Evolutionary conservation across 2,113 vertebrate species (phyloP).

Genomic region (Leptodactylus fuscus): DNA sequence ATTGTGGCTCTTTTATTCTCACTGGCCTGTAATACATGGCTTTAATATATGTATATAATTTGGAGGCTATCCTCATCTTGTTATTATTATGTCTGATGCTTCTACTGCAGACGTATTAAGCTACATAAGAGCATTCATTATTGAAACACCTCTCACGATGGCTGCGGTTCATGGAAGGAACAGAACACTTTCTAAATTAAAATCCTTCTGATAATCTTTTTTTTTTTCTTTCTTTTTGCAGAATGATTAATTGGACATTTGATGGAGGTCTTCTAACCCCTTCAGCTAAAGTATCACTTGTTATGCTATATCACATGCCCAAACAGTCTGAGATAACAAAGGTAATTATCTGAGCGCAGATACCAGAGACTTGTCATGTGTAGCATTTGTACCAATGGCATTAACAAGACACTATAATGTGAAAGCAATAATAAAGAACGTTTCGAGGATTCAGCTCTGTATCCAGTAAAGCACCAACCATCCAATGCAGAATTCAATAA

Average conservation of each 20-base stretch:
- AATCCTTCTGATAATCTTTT: too few relatives aligned
- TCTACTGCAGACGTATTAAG: slow-evolving; percentile 25
- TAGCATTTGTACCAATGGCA: not conserved
- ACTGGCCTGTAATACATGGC: not conserved
- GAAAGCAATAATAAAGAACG: not conserved
- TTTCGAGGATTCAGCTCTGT: too few relatives aligned
- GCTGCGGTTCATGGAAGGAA: slow-evolving; percentile 11
- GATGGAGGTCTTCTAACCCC: too few relatives aligned
- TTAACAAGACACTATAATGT: not conserved
- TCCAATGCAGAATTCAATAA: too few relatives aligned
- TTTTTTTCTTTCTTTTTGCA: too few relatives aligned
- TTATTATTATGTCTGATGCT: slow-evolving; percentile 19
- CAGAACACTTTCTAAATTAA: slow-evolving; percentile 4
- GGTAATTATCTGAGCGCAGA: too few relatives aligned
- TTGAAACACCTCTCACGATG: slow-evolving; percentile 9
- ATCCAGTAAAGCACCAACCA: too few relatives aligned
- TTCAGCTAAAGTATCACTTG: not conserved
- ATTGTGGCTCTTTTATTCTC: not conserved
- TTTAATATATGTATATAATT: not conserved
- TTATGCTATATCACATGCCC: not conserved
- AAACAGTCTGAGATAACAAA: not conserved
- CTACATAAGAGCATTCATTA: slow-evolving; percentile 14
- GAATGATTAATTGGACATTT: too few relatives aligned
- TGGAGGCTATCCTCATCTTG: not conserved
- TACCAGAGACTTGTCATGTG: not conserved